Evolutionary conservation across 1,140 invertebrate genomes (phyloP), one percentile per base, ranked within the genome.

Genomic region (Stenopsyche tienmushanensis): DNA sequence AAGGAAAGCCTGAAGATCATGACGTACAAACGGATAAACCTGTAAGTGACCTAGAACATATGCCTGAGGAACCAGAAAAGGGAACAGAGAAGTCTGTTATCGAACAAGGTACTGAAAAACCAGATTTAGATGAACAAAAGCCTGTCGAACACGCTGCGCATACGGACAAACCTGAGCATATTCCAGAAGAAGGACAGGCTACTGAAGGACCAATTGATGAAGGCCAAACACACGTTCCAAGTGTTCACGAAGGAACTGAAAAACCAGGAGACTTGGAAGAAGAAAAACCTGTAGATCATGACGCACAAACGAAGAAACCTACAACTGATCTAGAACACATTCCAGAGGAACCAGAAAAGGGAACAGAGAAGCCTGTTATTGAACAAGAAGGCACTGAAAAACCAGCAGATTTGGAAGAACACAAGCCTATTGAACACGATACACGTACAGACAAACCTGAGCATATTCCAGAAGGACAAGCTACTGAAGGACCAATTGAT

Each of bases 181-280:
- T n/a, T 47, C 29, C 57, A 41, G 26, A 34, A 52, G 25, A 66
- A 53, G 44, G 23, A 53, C 57, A 60, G n/a, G 21, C 29, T 18
- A 65, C 64, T 50, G 54, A 21, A 29, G 17, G 17, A 45, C 10
- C 3, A 10, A 25, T 20, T 20, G 10, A 45, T 29, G 42, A 2
- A 26, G 41, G 9, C 18, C 2, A n/a, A 24, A n/a, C 50, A 44
- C 10, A 10, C 15, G 21, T 53, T 39, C 26, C 44, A 15, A 57
- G 26, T 65, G 47, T 9, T 17, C 20, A 29, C 15, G 54, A 26
- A 54, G 10, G 15, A n/a, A 64, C 50, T 41, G 50, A 64, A 54
- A 42, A 26, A 23, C 17, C 50, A 23, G 26, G 15, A 18, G 50
- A 54, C 13, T 15, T 21, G 10, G 45, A 53, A 8, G 26, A 62